Evolutionary conservation across 2,888 invertebrate species (phyloP), one percentile per base, ranked within the genome.

Genomic region (Noctua janthina): DNA sequence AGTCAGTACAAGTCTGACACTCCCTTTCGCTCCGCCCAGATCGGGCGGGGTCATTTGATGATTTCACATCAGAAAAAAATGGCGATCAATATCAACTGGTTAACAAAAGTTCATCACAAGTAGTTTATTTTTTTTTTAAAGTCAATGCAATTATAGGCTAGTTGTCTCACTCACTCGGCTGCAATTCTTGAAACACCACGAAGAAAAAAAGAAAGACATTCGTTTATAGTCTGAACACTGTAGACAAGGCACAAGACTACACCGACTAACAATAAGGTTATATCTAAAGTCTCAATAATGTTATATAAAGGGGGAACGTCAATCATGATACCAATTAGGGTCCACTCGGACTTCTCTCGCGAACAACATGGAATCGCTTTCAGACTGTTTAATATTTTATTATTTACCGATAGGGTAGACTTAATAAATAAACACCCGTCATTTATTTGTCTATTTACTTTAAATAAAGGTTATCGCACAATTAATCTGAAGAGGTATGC

Each of bases 381-480:
- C 54, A 79, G 54, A 69, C 79, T 72, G 62, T 79, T 84, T 8
- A 84, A 82, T 82, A 67, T 73, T 82, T 84, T 72, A 82, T 69
- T 79, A 79, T 79, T 84, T 69, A 56, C 46, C 29, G 49, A 64
- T 77, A 70, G 69, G 39, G 64, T 70, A 49, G 29, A 69, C n/a
- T 76, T 1, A 54, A 62, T 20, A 46, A 62, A 62, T 20, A 29
- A 46, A 69, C 23, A 51, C 23, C 59, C 49, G 62, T 56, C 29
- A 49, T 46, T 83, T 76, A 15, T 35, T 46, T 68, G 11, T 68
- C 11, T 59, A 3, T 6, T 71, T 20, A 35, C 6, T 46, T 56
- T 59, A 62, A 17, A 62, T 59, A 62, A 17, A 62, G 17, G n/a
- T 59, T 46, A 46, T 39, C 39, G 39, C 4, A 39, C 39, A 39